Base-by-base conservation (phyloP, 2,888 invertebrate genomes). In the Drosophila nigricruria region DNA sequence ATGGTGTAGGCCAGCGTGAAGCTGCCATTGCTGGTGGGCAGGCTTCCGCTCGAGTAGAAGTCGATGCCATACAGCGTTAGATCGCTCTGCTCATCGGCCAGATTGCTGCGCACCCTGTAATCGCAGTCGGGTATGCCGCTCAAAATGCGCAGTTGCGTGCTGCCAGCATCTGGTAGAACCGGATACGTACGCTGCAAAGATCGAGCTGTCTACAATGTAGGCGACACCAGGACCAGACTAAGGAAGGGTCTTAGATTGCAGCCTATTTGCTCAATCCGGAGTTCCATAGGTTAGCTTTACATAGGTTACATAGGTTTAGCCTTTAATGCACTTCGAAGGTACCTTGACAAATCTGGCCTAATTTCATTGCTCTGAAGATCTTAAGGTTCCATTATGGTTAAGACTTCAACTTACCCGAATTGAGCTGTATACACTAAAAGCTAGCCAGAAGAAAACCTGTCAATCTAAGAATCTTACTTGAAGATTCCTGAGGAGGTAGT, bases 111-210 rank as follows among this genome's bases (percentile, higher is more conserved):
- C 12, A 92, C 65, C 12, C 68, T 73, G 36, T 90, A 91, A 18
- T 85, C 69, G 82, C 95, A 95, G 47, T 93, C 91, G 1, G 87
- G 83, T 34, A 93, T 93, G 12, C 95, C 95, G 80, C 96, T 97
- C 90, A 95, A 96, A n/a, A 97, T 92, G 74, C 96, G 94, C 5
- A 96, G 76, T 90, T 97, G 96, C 0, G 94, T 94, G 38, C 94
- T 88, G 0, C 95, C 96, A 5, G 90, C 80, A 0, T 93, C 82
- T 5, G 96, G 95, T 14, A 96, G 60, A 1, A 94, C 89, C 0
- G 95, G 94, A 84, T 96, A 95, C 0, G 96, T 96, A 77, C 94
- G 93, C 96, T 96, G 92, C 10, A 73, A 58, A 20, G 20, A 58
- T 20, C 36, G 56, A 42, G 42, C 42, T 16, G 16, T 16, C 56